A percentile compares a stretch with the other conserved stretches of the same genome.
Conservation (phyloP, 2,113 vertebrate genomes). For the Cephalopholis sonnerati region DNA sequence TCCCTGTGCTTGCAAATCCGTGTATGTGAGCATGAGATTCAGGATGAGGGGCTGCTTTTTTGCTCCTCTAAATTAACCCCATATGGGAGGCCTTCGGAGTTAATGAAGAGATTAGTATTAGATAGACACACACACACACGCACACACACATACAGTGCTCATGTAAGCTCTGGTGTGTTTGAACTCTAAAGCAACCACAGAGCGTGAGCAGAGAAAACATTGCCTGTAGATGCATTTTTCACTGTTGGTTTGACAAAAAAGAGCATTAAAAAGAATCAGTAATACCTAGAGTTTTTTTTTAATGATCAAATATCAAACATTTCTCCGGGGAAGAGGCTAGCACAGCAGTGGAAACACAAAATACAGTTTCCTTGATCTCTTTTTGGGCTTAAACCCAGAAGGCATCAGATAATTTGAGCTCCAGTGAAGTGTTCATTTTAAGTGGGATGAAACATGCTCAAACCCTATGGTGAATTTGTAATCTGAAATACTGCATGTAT, state of each 20-base stretch:
- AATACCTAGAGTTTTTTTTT: conserved; percentile 52
- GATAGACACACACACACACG: conserved; percentile 57
- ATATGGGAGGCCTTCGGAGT: conserved; percentile 69
- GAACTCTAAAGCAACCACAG: conserved; percentile 37
- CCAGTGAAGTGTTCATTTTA: conserved; percentile 38
- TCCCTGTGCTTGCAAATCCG: conserved; percentile 54
- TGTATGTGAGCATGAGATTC: conserved; percentile 64
- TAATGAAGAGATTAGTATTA: conserved; percentile 80
- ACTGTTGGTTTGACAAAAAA: conserved; percentile 54
- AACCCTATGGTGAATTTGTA: conserved; percentile 39
- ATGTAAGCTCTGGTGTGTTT: conserved; percentile 22
- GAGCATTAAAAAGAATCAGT: conserved; percentile 65
- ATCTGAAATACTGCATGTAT: conserved; percentile 25
- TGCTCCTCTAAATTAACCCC: conserved; percentile 78
- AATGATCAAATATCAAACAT: conserved; percentile 61
- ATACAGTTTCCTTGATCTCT: conserved; percentile 58
- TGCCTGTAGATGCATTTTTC: conserved; percentile 56
- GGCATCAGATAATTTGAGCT: conserved; percentile 60
- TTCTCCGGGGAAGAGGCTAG: conserved; percentile 34
- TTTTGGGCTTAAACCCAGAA: conserved; percentile 65
- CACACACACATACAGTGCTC: conserved; percentile 18
- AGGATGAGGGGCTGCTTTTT: conserved; percentile 62
- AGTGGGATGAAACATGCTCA: conserved; percentile 32
- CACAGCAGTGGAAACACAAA: conserved; percentile 27
- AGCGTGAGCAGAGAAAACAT: conserved; percentile 39